Percentiles rank a stretch among this genome's conserved stretches.
Conservation (phyloP, 2,888 invertebrate genomes). For the Nezara viridula region DNA sequence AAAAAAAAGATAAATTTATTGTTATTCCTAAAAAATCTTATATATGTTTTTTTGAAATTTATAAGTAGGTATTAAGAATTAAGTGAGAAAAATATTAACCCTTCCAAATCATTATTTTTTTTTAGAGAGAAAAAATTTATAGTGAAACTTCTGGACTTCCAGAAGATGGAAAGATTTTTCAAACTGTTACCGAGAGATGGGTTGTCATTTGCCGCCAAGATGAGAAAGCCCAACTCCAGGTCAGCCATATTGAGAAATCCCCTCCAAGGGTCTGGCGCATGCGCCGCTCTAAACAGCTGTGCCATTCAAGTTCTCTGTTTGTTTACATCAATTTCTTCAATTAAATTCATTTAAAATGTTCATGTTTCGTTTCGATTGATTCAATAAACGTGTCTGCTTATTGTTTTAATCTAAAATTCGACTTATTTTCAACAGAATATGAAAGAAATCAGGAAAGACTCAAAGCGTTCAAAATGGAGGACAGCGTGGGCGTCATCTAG, state of each 20-base stretch:
- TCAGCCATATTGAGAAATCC: slow-evolving; percentile 31
- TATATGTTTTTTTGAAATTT: too few relatives aligned
- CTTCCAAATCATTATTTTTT: slow-evolving; percentile 20
- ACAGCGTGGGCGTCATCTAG: not conserved
- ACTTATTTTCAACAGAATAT: not conserved
- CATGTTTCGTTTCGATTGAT: not conserved
- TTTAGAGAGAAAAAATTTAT: not conserved
- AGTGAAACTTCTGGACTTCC: not conserved
- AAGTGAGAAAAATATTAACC: not conserved
- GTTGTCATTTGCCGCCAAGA: slow-evolving; percentile 14
- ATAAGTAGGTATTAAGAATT: too few relatives aligned
- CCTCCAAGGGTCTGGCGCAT: slow-evolving; percentile 49
- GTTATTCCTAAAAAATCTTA: too few relatives aligned
- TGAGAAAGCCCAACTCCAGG: not conserved
- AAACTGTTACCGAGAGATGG: slow-evolving; percentile 36
- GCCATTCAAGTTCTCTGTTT: slow-evolving; percentile 66
- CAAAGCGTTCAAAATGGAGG: slow-evolving; percentile 53
- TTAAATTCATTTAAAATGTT: slow-evolving; percentile 32
- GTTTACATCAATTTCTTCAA: slow-evolving; percentile 43
- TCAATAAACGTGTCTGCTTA: not conserved
- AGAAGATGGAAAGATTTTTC: not conserved
- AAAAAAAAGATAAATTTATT: too few relatives aligned
- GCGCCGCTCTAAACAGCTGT: slow-evolving; percentile 18
- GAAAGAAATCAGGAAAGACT: not conserved
- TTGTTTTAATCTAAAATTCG: not conserved